Evolutionary conservation across 1,140 invertebrate genomes (phyloP).

Genomic region (Harpegnathos saltator): DNA sequence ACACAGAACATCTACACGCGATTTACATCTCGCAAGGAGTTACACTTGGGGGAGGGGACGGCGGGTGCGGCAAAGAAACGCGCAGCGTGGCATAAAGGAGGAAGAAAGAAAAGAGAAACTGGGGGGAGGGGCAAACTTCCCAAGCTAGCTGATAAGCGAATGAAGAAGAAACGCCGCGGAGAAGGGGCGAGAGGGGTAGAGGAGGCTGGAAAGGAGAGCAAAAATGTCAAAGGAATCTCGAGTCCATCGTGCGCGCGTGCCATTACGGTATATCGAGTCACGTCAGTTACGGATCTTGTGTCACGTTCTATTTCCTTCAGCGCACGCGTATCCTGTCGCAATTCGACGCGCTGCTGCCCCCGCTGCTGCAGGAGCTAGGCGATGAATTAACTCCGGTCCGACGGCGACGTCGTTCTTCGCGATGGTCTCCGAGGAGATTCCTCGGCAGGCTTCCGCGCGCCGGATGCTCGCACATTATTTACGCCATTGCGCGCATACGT

Average conservation of each 20-base stretch:
- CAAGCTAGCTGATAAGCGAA: conserved; percentile 47
- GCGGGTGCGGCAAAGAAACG: neutral
- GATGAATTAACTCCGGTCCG: neutral
- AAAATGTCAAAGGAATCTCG: neutral
- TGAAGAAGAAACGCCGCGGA: conserved; percentile 38
- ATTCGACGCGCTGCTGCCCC: no score
- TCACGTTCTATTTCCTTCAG: conserved; percentile 6
- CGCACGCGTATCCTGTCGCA: neutral
- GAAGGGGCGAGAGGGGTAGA: conserved; percentile 3
- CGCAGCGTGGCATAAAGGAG: neutral
- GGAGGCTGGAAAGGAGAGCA: neutral
- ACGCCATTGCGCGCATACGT: neutral
- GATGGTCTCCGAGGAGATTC: neutral
- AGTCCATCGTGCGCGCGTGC: conserved; percentile 22
- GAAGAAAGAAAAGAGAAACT: conserved; percentile 19
- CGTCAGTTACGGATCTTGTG: neutral
- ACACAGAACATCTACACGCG: neutral
- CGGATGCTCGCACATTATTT: neutral
- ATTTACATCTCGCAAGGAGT: no score
- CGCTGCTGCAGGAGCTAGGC: neutral
- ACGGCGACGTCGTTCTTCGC: neutral
- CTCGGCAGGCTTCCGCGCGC: no score
- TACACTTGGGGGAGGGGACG: neutral
- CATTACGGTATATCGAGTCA: conserved; percentile 16
- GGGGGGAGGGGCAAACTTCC: conserved; percentile 26